Percentiles rank a stretch among this genome's conserved stretches.
These are phyloP conservation scores for Adelognathus sp. DNA, from an alignment of 2,888 invertebrate genomes.

Conservation along the genomic window DNA sequence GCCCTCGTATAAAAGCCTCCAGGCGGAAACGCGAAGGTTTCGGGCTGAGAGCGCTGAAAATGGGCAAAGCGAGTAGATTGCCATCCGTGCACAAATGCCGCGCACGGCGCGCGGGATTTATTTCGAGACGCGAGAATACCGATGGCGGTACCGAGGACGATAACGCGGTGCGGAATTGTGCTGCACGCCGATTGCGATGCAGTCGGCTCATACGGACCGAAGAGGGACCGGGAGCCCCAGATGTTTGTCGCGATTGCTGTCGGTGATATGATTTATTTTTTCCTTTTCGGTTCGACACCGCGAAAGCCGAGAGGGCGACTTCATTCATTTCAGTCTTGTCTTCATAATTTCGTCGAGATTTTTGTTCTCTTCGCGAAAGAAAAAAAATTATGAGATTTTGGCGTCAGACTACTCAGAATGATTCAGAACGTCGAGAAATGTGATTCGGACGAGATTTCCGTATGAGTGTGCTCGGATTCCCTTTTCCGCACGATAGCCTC, in stretches of 20 bases:
- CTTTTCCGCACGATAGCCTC: too few species aligned
- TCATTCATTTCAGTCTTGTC: conserved; percentile 2
- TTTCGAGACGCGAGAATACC: not conserved
- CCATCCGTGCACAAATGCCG: conserved; percentile 26
- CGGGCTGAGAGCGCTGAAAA: not conserved
- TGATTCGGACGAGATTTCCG: too few species aligned
- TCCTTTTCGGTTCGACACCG: conserved; percentile 14
- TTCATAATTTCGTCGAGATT: too few species aligned
- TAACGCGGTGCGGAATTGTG: not conserved
- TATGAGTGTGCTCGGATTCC: too few species aligned
- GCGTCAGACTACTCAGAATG: too few species aligned
- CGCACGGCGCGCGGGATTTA: not conserved
- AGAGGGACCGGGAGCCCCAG: conserved; percentile 11
- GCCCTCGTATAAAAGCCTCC: conserved; percentile 13
- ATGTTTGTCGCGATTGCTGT: conserved; percentile 43
- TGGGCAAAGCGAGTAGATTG: conserved; percentile 14
- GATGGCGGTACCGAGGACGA: not conserved
- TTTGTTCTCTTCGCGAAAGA: not conserved
- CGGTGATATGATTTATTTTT: conserved; percentile 42
- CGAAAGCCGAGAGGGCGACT: conserved; percentile 8
- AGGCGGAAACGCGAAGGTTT: not conserved
- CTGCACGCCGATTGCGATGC: not conserved
- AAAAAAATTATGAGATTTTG: conserved; percentile 4
- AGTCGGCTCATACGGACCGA: not conserved
- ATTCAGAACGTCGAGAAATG: too few species aligned